Evolutionary conservation across 2,797 vertebrate species (phyloP).

Genomic region (Nothura maculosa): DNA sequence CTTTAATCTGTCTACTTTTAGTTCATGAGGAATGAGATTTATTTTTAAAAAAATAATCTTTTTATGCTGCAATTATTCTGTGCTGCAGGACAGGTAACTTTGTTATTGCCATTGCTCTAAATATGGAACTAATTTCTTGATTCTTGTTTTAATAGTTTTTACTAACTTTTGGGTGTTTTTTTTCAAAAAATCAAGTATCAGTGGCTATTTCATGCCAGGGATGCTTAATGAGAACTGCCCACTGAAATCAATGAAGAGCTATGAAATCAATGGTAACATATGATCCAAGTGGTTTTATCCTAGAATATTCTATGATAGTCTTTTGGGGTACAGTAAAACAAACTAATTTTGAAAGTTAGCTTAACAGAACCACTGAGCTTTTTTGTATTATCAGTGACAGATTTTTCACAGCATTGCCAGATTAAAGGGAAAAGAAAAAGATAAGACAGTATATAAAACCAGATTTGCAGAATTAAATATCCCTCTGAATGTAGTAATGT

Average conservation of each 20-base stretch:
- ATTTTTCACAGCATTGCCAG: background rate
- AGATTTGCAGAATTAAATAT: background rate
- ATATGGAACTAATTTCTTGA: background rate
- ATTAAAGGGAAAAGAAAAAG: background rate
- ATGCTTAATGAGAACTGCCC: background rate
- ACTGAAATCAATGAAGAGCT: background rate
- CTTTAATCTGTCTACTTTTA: slow-evolving; percentile 13
- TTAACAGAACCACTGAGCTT: background rate
- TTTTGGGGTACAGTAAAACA: background rate
- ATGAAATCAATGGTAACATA: slow-evolving; percentile 14
- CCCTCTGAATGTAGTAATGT: background rate
- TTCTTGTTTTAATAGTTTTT: slow-evolving; percentile 3
- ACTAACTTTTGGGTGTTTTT: background rate
- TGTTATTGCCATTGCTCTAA: background rate
- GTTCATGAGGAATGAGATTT: background rate
- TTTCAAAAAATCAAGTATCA: background rate
- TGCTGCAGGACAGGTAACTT: background rate
- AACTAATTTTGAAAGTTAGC: background rate
- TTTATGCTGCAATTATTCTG: background rate
- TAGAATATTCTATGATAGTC: background rate
- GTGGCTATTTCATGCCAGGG: background rate
- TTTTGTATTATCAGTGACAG: background rate
- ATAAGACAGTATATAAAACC: background rate
- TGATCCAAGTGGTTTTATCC: background rate
- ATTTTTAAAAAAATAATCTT: background rate